Evolutionary conservation across 2,888 invertebrate genomes (phyloP), one percentile per base, ranked within the genome.

Genomic region (Stegophylla sp.): DNA sequence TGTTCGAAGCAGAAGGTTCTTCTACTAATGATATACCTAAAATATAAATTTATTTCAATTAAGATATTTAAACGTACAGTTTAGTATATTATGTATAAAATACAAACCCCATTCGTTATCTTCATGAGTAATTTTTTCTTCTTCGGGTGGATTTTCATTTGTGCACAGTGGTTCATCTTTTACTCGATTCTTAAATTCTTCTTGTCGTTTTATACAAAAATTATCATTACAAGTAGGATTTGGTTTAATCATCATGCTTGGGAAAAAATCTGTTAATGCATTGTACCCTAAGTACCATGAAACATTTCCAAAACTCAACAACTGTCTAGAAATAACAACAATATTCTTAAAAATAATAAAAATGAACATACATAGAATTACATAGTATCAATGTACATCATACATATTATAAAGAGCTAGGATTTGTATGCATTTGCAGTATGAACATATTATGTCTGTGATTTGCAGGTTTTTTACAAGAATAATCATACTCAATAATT

Each of bases 281-380:
- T 95, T 98, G 88, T 99, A 99, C 1, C 98, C 99, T 83, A 99
- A 88, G 86, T 99, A 99, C 86, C 94, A 91, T 0, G 93, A 93
- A 20, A 98, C 97, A 82, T 91, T 89, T 2, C 99, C 99, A 87
- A 99, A 99, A 48, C 91, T 90, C 15, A 99, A 88, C 82, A 99
- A 88, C 87, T 93, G 94, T 86, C 97, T 92, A 87, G 41, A 89
- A 88, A 74, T 84, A 83, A 84, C 23, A 51, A 81, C 34, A 64
- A 81, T 82, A 63, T 26, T 63, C 7, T 34, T 56, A 72, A 82
- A 72, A 53, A 45, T 10, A 66, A 43, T 28, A 7, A n/a, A 48
- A 26, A 56, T n/a, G n/a, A n/a, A n/a, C n/a, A n/a, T n/a, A n/a
- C n/a, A n/a, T n/a, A n/a, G n/a, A n/a, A n/a, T n/a, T n/a, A n/a